Evolutionary conservation across 2,888 invertebrate species (phyloP), one percentile per base, ranked within the genome.

Genomic region (Xestia ashworthii): DNA sequence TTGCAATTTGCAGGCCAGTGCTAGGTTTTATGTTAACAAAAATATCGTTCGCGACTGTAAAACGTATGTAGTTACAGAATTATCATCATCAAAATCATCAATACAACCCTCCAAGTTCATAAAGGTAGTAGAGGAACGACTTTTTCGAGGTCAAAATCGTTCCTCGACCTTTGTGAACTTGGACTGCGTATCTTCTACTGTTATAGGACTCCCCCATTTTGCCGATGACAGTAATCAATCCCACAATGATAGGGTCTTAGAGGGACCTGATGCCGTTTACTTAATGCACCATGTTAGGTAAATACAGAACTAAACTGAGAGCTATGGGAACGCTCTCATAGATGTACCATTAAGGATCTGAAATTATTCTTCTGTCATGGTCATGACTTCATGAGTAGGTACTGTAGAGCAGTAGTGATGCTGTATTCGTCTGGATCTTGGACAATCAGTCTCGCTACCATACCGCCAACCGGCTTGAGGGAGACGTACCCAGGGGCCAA

Each of bases 181-280:
- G n/a, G n/a, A n/a, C 19, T 22, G 41, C 22, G 41, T 41, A 64
- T n/a, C 12, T 64, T n/a, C 6, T 64, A 6, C 22, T n/a, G 32
- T 46, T 46, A 32, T 1, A n/a, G 25, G 19, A 5, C 12, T 55
- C 76, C 32, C 41, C 55, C 32, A 55, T 58, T 67, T 82, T 48
- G 67, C 19, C 41, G 6, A 55, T 68, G 22, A 62, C 38, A 74
- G 25, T 75, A 32, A 79, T 68, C 82, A 55, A 75, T 75, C 32
- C 38, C 48, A 75, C 14, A 32, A 48, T 48, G 41, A 79, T 68
- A 79, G 62, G 74, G 81, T 74, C 38, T 0, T 62, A 67, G n/a
- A 66, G 80, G 76, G 46, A 62, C 25, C 2, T 53, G 8, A 48
- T 62, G 53, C 62, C 19, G 58, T 67, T 67, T 62, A 66, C 60